Evolutionary conservation across 2,888 invertebrate species (phyloP).

Genomic region (Hoplodrina blanda): DNA sequence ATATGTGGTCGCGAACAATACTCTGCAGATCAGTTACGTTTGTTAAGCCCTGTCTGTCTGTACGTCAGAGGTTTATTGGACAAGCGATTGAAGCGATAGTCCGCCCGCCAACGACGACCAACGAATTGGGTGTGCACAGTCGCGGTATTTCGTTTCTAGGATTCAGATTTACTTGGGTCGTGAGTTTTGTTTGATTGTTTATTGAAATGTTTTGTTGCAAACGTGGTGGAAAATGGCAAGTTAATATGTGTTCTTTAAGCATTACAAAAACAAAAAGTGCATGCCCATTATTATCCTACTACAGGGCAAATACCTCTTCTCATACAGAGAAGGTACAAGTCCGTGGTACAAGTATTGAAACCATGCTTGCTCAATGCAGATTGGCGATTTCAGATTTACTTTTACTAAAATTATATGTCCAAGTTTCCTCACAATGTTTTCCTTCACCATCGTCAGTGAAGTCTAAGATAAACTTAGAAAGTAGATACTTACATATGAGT

Average conservation of each 20-base stretch:
- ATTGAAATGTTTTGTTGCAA: constrained; percentile 14
- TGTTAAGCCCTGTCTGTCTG: constrained; percentile 82
- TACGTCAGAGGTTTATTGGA: constrained; percentile 84
- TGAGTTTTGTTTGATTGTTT: constrained; percentile 31
- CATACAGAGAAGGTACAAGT: too few species aligned
- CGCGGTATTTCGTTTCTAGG: constrained; percentile 57
- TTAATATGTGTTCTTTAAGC: too few species aligned
- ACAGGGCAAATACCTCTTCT: too few species aligned
- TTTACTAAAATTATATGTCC: too few species aligned
- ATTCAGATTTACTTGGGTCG: constrained; percentile 47
- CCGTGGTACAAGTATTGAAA: not conserved
- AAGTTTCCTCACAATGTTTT: too few species aligned
- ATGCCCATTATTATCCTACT: too few species aligned
- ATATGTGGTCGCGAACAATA: constrained; percentile 81
- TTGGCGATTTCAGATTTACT: too few species aligned
- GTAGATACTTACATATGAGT: too few species aligned
- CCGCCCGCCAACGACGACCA: constrained; percentile 81
- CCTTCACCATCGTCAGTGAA: too few species aligned
- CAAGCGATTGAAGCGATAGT: constrained; percentile 85
- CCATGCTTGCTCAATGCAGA: too few species aligned
- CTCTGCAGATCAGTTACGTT: constrained; percentile 82
- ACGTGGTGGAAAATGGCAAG: not conserved
- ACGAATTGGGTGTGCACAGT: constrained; percentile 57
- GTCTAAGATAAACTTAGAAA: too few species aligned
- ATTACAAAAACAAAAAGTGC: too few species aligned